Evolutionary conservation across 2,888 invertebrate species (phyloP), one percentile per base, ranked within the genome.

Genomic region (Trissoscelio sp.): DNA sequence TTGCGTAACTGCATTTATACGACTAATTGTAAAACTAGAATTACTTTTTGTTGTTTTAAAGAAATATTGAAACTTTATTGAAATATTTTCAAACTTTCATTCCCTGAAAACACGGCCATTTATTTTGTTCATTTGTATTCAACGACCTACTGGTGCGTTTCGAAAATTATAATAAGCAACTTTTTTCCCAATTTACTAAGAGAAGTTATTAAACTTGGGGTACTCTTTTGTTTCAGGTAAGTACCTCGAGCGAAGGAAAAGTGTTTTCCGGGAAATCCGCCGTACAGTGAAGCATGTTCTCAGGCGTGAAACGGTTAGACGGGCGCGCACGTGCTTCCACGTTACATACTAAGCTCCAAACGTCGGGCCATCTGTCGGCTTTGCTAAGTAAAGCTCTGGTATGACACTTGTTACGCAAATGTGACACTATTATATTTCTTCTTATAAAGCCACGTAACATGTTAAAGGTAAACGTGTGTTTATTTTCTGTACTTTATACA

Each of bases 331-430:
- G 81, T 81, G 82, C 48, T 83, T 57, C 39, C 48, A 64, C 67
- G 78, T 82, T 77, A 78, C 53, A 75, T 60, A 81, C 70, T 86
- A 87, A 88, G 85, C 86, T 86, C 85, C 80, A 84, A 85, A 88
- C 83, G 87, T 86, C 85, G 84, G 82, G 81, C 85, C 86, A 85
- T 87, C 86, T 88, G 88, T 88, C 89, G 86, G 86, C 88, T 89
- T 88, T 86, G 84, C 85, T 72, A 81, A 84, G 78, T 82, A 86
- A 87, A 89, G 87, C 86, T 86, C 69, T 67, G 28, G 70, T 62
- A 70, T 84, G 83, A 88, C 88, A 87, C 88, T 88, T 88, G 88
- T 87, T 86, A 88, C 87, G 86, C 85, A 87, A 89, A 88, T 86
- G 86, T 83, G 86, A 87, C 82, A 83, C 85, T 84, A 87, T 88